These are phyloP conservation scores for Lonchura striata DNA, from an alignment of 2,113 vertebrate species.

Conservation along the genomic window DNA sequence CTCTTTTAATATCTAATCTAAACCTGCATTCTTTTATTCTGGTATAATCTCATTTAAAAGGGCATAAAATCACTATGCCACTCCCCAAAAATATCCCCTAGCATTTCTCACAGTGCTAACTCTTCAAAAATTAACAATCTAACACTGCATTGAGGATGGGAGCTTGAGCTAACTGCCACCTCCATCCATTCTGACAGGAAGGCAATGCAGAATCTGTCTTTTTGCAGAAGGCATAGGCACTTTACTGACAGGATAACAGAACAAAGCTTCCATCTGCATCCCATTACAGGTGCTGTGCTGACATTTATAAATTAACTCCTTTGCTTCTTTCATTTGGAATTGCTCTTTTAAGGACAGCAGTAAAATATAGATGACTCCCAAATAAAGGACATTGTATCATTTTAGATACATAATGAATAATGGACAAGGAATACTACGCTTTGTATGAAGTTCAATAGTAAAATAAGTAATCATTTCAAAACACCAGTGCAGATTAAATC, in stretches of 20 bases:
- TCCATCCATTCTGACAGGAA: neutral
- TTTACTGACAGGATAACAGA: neutral
- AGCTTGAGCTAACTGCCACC: neutral
- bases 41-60: neutral
- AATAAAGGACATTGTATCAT: neutral
- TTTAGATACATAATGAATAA: neutral
- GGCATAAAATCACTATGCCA: neutral
- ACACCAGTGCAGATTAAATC: neutral
- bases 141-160: neutral
- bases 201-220: neutral
- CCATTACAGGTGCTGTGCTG: neutral
- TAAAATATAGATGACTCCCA: neutral
- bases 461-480: neutral
- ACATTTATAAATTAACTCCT: neutral
- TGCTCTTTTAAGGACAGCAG: neutral
- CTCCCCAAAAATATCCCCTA: neutral
- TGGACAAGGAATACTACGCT: neutral
- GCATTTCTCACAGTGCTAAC: neutral
- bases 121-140: neutral
- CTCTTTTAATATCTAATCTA: neutral
- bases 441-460: neutral
- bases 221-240: neutral
- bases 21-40: neutral
- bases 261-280: neutral
- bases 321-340: neutral